These are phyloP conservation scores for Cyrtodaria siliqua DNA, from an alignment of 2,888 invertebrate species.

Conservation along the genomic window DNA sequence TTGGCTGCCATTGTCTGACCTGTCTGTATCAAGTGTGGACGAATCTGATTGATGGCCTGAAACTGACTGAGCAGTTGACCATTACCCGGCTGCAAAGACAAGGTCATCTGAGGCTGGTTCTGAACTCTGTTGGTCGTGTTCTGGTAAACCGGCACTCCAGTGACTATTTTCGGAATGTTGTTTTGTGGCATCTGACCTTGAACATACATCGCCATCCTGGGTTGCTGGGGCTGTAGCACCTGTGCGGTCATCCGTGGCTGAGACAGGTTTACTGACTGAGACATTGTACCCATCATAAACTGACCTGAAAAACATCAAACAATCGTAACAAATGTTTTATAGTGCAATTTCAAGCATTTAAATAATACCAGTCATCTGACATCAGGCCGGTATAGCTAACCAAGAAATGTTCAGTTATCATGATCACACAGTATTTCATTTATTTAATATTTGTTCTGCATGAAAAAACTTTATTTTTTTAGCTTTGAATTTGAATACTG, in stretches of 20 bases:
- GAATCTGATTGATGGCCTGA: no score
- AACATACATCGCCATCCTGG: constrained; percentile 25
- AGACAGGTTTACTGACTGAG: neutral
- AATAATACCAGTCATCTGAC: no score
- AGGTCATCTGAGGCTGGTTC: constrained; percentile 5
- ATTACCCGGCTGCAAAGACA: neutral
- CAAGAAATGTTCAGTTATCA: no score
- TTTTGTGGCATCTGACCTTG: constrained; percentile 8
- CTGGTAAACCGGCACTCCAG: constrained; percentile 30
- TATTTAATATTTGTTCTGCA: no score
- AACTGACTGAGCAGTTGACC: neutral
- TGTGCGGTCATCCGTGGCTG: constrained; percentile 25
- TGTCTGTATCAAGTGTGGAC: no score
- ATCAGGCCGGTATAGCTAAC: no score
- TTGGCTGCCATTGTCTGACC: neutral
- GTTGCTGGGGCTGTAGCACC: constrained; percentile 8
- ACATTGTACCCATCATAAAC: constrained; percentile 16
- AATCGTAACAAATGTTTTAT: no score
- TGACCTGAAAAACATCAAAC: no score
- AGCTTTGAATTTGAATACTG: no score
- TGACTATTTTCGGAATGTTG: constrained; percentile 20
- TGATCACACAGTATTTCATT: no score
- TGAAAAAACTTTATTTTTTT: no score
- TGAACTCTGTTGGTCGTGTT: constrained; percentile 1
- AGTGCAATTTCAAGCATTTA: no score